Evolutionary conservation across 1,140 invertebrate genomes (phyloP).

Genomic region (Pinna nobilis): DNA sequence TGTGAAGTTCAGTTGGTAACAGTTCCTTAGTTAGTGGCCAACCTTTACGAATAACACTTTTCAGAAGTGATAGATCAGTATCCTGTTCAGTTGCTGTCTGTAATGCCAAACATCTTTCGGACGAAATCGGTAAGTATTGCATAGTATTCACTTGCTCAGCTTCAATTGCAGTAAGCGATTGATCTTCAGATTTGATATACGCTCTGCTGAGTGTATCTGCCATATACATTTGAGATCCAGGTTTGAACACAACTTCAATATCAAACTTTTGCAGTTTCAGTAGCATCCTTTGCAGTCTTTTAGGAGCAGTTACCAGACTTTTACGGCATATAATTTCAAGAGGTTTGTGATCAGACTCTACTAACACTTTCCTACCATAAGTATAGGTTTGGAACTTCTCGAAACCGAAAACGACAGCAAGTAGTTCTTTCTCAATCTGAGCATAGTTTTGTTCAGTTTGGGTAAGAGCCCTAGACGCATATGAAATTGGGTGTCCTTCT

Average conservation of each 20-base stretch:
- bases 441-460: slow-evolving; percentile 63
- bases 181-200: slow-evolving; percentile 64
- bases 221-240: slow-evolving; percentile 72
- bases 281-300: slow-evolving; percentile 74
- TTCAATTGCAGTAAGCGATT: neutral
- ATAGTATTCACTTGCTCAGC: neutral
- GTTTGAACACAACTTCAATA: slow-evolving; percentile 70
- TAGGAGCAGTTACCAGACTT: slow-evolving; percentile 68
- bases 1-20: neutral
- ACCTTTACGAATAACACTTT: neutral
- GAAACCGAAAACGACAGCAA: slow-evolving; percentile 68
- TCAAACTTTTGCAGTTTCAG: slow-evolving; percentile 73
- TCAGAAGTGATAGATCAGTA: neutral
- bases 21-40: slow-evolving; percentile 5
- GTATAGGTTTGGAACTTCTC: slow-evolving; percentile 77
- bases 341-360: slow-evolving; percentile 69
- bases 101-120: neutral
- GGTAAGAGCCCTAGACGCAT: slow-evolving; percentile 1
- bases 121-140: neutral
- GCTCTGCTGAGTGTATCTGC: slow-evolving; percentile 45
- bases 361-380: slow-evolving; percentile 64
- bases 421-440: slow-evolving; percentile 69
- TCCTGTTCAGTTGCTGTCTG: neutral
- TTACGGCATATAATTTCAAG: slow-evolving; percentile 73
- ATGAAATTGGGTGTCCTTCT: neutral